Base-by-base conservation (phyloP, 2,797 vertebrate genomes). In the Falco biarmicus region DNA sequence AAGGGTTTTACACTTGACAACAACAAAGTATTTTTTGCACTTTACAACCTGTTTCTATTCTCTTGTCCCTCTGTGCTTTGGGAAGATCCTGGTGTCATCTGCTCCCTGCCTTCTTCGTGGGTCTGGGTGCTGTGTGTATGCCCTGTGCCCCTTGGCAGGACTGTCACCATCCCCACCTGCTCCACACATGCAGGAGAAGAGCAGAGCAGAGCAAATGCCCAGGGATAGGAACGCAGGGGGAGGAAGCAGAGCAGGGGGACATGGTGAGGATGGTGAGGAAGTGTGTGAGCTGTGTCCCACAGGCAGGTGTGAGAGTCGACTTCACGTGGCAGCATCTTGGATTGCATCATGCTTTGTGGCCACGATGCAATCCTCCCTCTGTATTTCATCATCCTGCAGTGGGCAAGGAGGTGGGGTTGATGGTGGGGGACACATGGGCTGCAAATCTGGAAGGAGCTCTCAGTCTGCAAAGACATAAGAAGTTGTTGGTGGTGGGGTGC, bases 361-460 rank as follows among this genome's bases (percentile, higher is more conserved):
- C 15, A 6, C 84, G 88, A 93, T 86, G 74, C 54, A 80, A 95
- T 64, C 54, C 43, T 51, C 7, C 41, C 37, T 71, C 16, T 37
- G 37, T 84, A 14, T 97, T 96, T 84, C 95, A 96, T 96, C 96
- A 95, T 90, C 65, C 29, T 78, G 84, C 3, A 3, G 75, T 59
- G 51, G 26, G 64, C 63, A 75, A 1, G 16, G 74, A 24, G 37
- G 28, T 64, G 26, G 63, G 77, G 26, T 43, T 54, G 43, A 22
- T 10, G 3, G 11, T 20, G 3, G 5, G 21, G 6, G n/a, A 24
- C 34, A 69, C 19, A 13, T 7, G 26, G 17, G n/a, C 71, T 87
- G 18, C 3, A 1, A 63, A 64, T 83, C 39, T 93, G 41, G 19
- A 81, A 60, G 61, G n/a, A 95, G 25, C 25, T 88, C 21, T 84